phyloP scores from a whole-genome alignment of 2,113 vertebrate species.

The Macheiramphus alcinus region DNA sequence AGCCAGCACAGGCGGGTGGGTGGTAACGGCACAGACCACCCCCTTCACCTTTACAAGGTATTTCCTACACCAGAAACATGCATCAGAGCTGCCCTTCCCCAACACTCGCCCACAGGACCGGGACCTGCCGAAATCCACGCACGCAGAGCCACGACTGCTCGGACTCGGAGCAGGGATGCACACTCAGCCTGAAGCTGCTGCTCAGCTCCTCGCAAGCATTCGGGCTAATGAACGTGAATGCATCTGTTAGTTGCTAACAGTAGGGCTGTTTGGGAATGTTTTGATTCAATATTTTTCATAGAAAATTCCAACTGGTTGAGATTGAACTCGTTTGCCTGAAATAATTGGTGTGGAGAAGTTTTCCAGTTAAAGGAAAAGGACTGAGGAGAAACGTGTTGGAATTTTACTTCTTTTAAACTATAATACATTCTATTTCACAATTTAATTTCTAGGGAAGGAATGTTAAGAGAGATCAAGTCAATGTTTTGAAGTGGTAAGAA shows the following conservation, averaged over 20 bases:
- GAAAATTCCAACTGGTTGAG: not conserved
- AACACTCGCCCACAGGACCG: fast-evolving
- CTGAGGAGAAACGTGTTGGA: not conserved
- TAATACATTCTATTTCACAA: not conserved
- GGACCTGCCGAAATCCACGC: fast-evolving
- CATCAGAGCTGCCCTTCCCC: not conserved
- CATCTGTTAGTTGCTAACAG: not conserved
- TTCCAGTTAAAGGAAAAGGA: not conserved
- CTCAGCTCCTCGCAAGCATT: not conserved
- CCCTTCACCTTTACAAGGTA: fast-evolving
- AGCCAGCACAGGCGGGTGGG: fast-evolving
- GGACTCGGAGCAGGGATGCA: fast-evolving
- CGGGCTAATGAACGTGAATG: not conserved
- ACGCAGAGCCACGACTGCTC: fast-evolving
- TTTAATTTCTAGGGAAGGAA: not conserved
- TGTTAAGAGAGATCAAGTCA: not conserved
- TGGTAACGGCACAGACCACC: not conserved
- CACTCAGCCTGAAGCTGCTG: not conserved
- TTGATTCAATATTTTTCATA: not conserved
- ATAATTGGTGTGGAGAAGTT: not conserved
- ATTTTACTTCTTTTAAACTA: not conserved
- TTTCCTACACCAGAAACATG: not conserved
- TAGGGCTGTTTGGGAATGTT: not conserved
- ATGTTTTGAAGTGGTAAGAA: not conserved
- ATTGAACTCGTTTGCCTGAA: not conserved